Evolutionary conservation across 1,140 invertebrate genomes (phyloP).

Genomic region (Pseudomyrmex dendroicus): DNA sequence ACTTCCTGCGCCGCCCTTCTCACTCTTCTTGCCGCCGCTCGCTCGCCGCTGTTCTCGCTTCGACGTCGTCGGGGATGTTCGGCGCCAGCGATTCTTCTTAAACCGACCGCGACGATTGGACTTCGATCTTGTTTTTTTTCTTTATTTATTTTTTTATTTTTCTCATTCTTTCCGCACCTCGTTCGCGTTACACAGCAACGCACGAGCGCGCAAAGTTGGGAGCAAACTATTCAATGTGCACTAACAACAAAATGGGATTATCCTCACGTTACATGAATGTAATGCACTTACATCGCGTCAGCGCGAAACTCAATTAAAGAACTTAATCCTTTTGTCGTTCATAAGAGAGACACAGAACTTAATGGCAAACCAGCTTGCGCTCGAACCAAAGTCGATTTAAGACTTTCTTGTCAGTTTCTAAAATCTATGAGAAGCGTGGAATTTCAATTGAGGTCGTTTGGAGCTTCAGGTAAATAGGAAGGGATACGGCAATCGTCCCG

Average conservation of each 20-base stretch:
- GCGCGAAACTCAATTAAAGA: constrained; percentile 43
- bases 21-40: neutral
- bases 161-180: constrained; percentile 18
- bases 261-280: constrained; percentile 39
- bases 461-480: neutral
- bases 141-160: constrained; percentile 10
- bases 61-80: constrained; percentile 50
- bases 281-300: constrained; percentile 40
- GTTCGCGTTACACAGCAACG: neutral
- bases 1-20: constrained; percentile 38
- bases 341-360: neutral
- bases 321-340: constrained; percentile 6
- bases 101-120: constrained; percentile 57
- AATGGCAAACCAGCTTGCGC: neutral
- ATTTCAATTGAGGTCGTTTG: constrained; percentile 8
- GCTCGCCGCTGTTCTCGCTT: constrained; percentile 26
- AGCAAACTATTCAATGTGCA: constrained; percentile 47
- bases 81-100: constrained; percentile 60
- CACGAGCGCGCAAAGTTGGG: neutral
- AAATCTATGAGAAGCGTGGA: neutral
- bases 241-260: constrained; percentile 52
- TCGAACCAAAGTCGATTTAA: neutral
- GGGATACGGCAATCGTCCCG: neutral
- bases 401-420: neutral
- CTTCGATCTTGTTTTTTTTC: neutral